Evolutionary conservation across 2,113 vertebrate genomes (phyloP).

Genomic region (Gymnogyps californianus): DNA sequence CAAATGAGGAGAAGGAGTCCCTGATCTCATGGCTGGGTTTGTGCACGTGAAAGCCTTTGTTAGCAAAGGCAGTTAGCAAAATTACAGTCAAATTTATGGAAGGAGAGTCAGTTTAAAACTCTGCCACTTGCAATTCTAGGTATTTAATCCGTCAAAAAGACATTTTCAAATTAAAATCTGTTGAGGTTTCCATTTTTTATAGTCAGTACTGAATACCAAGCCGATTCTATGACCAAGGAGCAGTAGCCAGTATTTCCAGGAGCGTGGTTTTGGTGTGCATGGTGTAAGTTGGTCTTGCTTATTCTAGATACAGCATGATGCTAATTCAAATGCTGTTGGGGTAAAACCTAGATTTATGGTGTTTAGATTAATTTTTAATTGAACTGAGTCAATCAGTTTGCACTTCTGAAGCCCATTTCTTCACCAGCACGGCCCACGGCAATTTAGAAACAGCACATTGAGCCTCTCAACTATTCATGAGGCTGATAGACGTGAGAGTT

Average conservation of each 20-base stretch:
- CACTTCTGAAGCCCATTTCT: background rate
- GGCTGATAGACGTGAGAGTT: background rate
- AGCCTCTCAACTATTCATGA: background rate
- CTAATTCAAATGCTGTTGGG: background rate
- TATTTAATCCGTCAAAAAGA: background rate
- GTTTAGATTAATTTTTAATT: background rate
- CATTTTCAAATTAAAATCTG: background rate
- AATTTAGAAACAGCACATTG: background rate
- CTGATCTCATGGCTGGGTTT: background rate
- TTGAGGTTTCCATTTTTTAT: background rate
- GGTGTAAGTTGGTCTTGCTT: background rate
- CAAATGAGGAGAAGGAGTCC: background rate
- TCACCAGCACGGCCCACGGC: accelerated
- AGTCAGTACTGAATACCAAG: background rate
- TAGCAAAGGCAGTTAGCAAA: background rate
- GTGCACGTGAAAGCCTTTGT: background rate
- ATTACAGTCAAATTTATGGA: background rate
- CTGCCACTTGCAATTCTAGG: background rate
- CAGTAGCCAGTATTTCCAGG: background rate
- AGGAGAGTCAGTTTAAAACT: background rate
- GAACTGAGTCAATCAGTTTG: background rate
- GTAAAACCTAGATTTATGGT: background rate
- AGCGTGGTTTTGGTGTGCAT: accelerated
- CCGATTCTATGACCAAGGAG: background rate
- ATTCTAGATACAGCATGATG: background rate